phyloP scores from a whole-genome alignment of 2,113 vertebrate genomes.

The Laticauda laticaudata region DNA sequence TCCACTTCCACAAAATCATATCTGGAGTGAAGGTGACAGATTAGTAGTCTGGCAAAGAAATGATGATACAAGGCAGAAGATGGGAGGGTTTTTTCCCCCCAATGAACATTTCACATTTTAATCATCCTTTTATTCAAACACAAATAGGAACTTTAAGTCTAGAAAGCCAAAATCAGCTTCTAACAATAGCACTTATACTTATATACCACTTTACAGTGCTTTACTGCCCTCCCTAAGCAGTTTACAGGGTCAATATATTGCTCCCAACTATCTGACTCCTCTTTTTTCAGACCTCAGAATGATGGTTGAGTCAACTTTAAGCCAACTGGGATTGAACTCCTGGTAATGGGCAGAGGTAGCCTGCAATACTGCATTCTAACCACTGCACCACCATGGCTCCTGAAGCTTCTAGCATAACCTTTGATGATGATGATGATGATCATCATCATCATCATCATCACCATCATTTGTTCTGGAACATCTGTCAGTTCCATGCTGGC shows the following conservation, averaged over 20 bases:
- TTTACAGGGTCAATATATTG: neutral
- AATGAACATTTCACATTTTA: neutral
- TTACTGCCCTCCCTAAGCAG: neutral
- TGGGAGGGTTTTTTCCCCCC: neutral
- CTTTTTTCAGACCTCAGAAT: neutral
- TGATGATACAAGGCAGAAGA: too few relatives aligned
- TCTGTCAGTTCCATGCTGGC: neutral
- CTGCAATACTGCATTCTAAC: neutral
- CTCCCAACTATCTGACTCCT: neutral
- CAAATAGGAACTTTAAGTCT: neutral
- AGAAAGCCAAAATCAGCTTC: neutral
- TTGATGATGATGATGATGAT: neutral
- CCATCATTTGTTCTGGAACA: neutral
- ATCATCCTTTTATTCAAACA: neutral
- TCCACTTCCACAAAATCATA: constrained; percentile 97
- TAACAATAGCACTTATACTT: neutral
- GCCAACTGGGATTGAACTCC: neutral
- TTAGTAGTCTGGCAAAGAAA: constrained; percentile 4
- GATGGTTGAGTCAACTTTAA: neutral
- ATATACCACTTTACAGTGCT: neutral
- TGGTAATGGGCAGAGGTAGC: neutral
- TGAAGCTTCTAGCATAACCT: neutral
- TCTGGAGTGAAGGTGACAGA: constrained; percentile 66
- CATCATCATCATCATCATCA: neutral
- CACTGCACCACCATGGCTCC: neutral